Base-by-base conservation (phyloP, 2,797 vertebrate species). In the Sebastes vulpes region DNA sequence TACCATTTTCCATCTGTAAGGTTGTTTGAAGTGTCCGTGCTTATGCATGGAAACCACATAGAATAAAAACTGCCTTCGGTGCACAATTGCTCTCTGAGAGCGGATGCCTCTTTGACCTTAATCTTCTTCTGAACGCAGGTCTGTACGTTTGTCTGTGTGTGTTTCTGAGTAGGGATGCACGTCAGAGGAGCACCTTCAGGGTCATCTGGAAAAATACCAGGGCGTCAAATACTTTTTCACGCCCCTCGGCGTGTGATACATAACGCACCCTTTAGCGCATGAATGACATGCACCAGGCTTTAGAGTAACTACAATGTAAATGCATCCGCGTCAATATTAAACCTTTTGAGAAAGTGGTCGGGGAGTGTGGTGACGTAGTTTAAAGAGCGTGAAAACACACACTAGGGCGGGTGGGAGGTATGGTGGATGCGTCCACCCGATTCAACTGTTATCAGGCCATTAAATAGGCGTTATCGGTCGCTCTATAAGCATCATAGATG, bases 91-190 rank as follows among this genome's bases (percentile, higher is more conserved):
- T 77, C 16, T 72, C 21, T 54, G 52, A 79, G 46, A 77, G 66
- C 2, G 16, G 71, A 69, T 54, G 63, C 61, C 72, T 79, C 68
- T 83, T 81, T 80, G 84, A 90, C 86, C 82, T 73, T 81, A 53
- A 82, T 80, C 60, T 76, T 83, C 71, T 77, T 54, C 58, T 65
- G 48, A 69, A 78, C 65, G 54, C 79, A 56, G 72, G 59, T 75
- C 9, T 81, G 38, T 56, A 1, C 46, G 59, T 76, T 26, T 75
- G 54, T 38, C 9, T 25, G n/a, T 61, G 25, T 48, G 31, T 65
- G 64, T 35, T 50, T 82, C 35, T 12, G 35, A 77, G 42, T 6
- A 23, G 14, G 21, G 5, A 64, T 42, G 4, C 2, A 35, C 60
- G 25, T 79, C 61, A 64, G 25, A 80, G 65, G 21, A 23, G 3